Conservation (phyloP, 2,888 invertebrate genomes). For the Lysandra coridon region DNA sequence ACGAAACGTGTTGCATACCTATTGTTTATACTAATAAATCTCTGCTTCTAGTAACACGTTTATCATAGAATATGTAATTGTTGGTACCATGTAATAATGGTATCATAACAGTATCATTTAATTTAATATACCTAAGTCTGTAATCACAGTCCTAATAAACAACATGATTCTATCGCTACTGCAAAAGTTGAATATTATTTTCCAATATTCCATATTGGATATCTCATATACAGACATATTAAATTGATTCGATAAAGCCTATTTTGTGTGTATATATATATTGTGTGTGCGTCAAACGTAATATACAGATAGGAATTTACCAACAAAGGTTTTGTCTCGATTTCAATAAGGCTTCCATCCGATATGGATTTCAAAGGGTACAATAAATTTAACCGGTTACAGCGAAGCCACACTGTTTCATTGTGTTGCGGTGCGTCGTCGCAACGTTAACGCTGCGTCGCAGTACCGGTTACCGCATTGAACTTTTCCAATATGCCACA, state of each 20-base stretch:
- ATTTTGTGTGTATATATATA: neutral
- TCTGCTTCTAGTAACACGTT: no score
- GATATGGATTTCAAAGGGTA: neutral
- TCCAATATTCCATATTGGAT: neutral
- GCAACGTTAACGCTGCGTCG: neutral
- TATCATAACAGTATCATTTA: no score
- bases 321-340: neutral
- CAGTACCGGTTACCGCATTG: no score
- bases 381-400: neutral
- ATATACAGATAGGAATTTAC: slow-evolving; percentile 11
- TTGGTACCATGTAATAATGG: no score
- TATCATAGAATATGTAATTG: no score
- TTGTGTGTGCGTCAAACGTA: neutral
- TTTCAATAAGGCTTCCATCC: neutral
- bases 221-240: neutral
- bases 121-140: no score
- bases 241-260: neutral
- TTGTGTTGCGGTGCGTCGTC: neutral
- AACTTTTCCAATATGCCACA: neutral
- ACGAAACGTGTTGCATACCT: no score
- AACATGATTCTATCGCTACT: no score
- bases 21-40: no score
- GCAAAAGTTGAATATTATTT: no score
- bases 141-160: no score
- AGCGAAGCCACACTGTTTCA: neutral